Conservation (phyloP, 1,140 invertebrate genomes). For the Trigoniulus corallinus region DNA sequence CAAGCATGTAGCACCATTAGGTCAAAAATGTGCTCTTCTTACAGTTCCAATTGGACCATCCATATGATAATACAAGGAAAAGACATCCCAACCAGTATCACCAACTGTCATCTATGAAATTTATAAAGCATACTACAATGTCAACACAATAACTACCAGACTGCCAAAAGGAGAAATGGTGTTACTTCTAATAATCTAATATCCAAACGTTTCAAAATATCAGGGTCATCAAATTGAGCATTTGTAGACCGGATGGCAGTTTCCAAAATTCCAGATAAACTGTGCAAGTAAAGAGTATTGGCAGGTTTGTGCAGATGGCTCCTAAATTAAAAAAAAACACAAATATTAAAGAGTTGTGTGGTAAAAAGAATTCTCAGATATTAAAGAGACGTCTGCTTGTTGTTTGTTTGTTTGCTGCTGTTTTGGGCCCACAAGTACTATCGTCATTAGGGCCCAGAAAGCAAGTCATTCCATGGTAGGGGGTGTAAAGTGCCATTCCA, state of each 20-base stretch:
- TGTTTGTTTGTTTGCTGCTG: too few relatives aligned
- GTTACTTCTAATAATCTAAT: conserved; percentile 53
- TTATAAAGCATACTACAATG: conserved; percentile 5
- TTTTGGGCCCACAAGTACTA: too few relatives aligned
- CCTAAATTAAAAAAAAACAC: conserved; percentile 26
- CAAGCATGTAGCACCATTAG: not conserved
- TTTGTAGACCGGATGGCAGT: conserved; percentile 84
- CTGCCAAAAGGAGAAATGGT: too few relatives aligned
- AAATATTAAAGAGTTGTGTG: not conserved
- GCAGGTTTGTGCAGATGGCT: conserved; percentile 77
- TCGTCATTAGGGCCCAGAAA: too few relatives aligned
- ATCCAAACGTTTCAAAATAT: conserved; percentile 72
- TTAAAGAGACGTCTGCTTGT: too few relatives aligned
- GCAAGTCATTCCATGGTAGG: too few relatives aligned
- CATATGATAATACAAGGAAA: conserved; percentile 81
- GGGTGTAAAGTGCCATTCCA: too few relatives aligned
- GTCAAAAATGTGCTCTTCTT: conserved; percentile 15
- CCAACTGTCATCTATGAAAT: conserved; percentile 40
- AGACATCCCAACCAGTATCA: conserved; percentile 90
- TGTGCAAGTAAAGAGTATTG: conserved; percentile 68
- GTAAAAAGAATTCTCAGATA: too few relatives aligned
- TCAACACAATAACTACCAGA: too few relatives aligned
- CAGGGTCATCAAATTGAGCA: conserved; percentile 79
- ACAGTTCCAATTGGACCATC: conserved; percentile 82
- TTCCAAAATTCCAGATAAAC: conserved; percentile 74